Base-by-base conservation (phyloP, 2,888 invertebrate genomes). In the Rhorus exstirpatorius region DNA sequence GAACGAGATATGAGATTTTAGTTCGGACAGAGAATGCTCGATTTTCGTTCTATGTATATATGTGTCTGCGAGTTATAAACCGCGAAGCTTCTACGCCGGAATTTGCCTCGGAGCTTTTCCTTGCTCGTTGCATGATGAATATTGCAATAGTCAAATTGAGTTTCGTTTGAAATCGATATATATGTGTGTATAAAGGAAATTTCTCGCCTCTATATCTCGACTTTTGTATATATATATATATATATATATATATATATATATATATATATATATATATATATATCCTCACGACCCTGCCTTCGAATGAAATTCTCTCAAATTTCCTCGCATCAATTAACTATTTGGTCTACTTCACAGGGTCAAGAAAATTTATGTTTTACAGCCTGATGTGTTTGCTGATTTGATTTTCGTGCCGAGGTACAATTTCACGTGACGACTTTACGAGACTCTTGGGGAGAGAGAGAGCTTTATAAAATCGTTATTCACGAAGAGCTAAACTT, bases 91-190 rank as follows among this genome's bases (percentile, higher is more conserved):
- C 21, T 31, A 38, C 19, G 41, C 35, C 51, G 67, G 65, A 81
- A 77, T 81, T 71, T 44, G 44, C 67, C 60, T 81, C n/a, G 35
- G 19, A 44, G 77, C 51, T 72, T 75, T 77, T 60, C 60, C 53
- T 21, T 24, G 65, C 21, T 65, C 75, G 81, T 76, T 77, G 68
- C 51, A n/a, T n/a, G 74, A 67, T 75, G 75, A 74, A 77, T 74
- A 78, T 82, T 78, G 61, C 83, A 83, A 81, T 63, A 74, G 41
- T 71, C 76, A 70, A 82, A 83, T n/a, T n/a, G 63, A 51, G 67
- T 74, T 51, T 77, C 61, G 63, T n/a, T 35, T 7, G 41, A 63
- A 81, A 84, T 87, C 86, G 84, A 87, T 87, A 83, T n/a, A n/a
- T n/a, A n/a, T n/a, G n/a, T n/a, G n/a, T n/a, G n/a, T 81, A 65